Evolutionary conservation across 2,113 vertebrate species (phyloP).

Genomic region (Alosa alosa): DNA sequence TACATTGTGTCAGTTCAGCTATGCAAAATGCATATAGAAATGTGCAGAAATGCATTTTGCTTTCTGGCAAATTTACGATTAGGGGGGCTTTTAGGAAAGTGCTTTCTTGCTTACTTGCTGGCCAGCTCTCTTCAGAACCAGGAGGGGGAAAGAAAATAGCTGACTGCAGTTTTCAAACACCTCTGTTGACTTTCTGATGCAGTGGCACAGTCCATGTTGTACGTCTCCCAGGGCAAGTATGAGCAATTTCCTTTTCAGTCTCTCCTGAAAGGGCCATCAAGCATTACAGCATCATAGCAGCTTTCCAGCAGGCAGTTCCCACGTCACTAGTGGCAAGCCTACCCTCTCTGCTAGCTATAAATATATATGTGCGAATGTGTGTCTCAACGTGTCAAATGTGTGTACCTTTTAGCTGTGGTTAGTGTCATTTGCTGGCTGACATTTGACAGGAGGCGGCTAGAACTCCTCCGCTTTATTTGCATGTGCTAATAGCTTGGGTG

Average conservation of each 20-base stretch:
- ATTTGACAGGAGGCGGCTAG: neutral
- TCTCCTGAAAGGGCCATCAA: neutral
- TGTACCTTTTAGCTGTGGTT: conserved; percentile 13
- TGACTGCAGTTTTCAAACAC: neutral
- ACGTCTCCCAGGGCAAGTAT: neutral
- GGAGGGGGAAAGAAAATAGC: neutral
- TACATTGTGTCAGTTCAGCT: neutral
- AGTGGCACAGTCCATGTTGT: neutral
- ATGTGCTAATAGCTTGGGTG: neutral
- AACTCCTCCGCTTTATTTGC: neutral
- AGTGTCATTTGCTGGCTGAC: neutral
- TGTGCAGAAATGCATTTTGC: conserved; percentile 11
- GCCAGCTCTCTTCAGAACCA: neutral
- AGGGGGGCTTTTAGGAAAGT: conserved; percentile 4
- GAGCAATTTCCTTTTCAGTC: conserved; percentile 5
- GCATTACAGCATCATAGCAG: neutral
- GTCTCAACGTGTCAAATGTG: neutral
- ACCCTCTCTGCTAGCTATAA: neutral
- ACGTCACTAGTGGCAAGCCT: neutral
- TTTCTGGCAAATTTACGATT: conserved; percentile 20
- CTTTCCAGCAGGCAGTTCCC: neutral
- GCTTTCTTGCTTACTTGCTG: neutral
- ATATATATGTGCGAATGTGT: neutral
- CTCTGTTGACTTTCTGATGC: neutral
- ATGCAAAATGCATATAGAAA: conserved; percentile 16